These are phyloP conservation scores for Anthonomus grandis DNA, from an alignment of 1,140 invertebrate genomes.

Conservation along the genomic window DNA sequence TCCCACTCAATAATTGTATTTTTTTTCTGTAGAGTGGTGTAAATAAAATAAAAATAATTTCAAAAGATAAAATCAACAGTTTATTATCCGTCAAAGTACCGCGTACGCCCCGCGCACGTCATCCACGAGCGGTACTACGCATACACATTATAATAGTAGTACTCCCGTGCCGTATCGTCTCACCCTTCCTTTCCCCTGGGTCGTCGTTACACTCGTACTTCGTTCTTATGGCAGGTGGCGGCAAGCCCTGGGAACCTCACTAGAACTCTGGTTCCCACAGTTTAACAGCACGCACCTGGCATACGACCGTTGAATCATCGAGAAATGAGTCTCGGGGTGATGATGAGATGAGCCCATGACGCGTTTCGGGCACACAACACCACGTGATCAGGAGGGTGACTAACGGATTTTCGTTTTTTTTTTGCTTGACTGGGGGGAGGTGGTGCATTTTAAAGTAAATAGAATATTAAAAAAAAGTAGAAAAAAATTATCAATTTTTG, in stretches of 20 bases:
- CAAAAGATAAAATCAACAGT: too few species aligned
- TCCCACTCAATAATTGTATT: too few species aligned
- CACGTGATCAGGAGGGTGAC: slow-evolving; percentile 17
- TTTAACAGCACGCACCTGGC: slow-evolving; percentile 29
- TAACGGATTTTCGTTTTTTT: slow-evolving; percentile 11
- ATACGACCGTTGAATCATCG: too few species aligned
- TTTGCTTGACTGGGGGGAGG: not conserved
- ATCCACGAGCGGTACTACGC: not conserved
- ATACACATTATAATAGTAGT: not conserved
- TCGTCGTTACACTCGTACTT: too few species aligned
- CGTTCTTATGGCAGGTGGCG: slow-evolving; percentile 24
- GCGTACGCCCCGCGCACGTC: too few species aligned
- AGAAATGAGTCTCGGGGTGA: slow-evolving; percentile 2
- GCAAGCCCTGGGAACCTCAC: slow-evolving; percentile 23
- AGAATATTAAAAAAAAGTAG: too few species aligned
- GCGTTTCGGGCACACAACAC: not conserved
- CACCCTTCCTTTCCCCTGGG: not conserved
- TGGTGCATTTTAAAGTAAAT: slow-evolving; percentile 1
- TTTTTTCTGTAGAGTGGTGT: too few species aligned
- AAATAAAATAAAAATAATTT: too few species aligned
- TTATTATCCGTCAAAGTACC: too few species aligned
- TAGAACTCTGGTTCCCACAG: slow-evolving; percentile 26
- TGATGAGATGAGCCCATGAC: slow-evolving; percentile 17
- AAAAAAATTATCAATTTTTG: too few species aligned
- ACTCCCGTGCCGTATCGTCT: not conserved